A percentile compares a stretch with the other conserved stretches of the same genome.
Conservation (phyloP, 2,888 invertebrate species). For the Melanargia galathea region DNA sequence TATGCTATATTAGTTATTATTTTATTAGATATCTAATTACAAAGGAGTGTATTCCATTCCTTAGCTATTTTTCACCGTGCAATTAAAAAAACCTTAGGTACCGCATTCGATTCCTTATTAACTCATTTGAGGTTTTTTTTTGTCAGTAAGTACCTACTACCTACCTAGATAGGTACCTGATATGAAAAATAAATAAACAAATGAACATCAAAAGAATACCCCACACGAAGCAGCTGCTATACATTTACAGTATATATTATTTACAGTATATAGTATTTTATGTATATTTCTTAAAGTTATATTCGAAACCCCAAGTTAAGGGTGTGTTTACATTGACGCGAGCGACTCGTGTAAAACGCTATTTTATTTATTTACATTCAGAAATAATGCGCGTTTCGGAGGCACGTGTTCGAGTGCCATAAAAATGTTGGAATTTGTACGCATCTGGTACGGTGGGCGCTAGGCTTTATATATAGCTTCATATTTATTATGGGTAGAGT, state of each 20-base stretch:
- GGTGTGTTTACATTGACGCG: slow-evolving; percentile 65
- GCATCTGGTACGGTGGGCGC: slow-evolving; percentile 69
- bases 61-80: no score
- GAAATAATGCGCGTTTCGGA: slow-evolving; percentile 56
- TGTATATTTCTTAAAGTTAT: not conserved
- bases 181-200: slow-evolving; percentile 3
- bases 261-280: not conserved
- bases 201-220: slow-evolving; percentile 14
- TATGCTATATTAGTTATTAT: no score
- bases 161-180: no score
- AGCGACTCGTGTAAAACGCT: slow-evolving; percentile 6
- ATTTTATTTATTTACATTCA: slow-evolving; percentile 75
- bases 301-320: slow-evolving; percentile 48
- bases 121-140: not conserved
- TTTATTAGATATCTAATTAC: no score
- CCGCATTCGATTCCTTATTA: not conserved
- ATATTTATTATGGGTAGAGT: slow-evolving; percentile 16
- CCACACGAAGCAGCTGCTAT: slow-evolving; percentile 13
- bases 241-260: not conserved
- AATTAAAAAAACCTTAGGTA: not conserved
- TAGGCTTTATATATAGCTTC: slow-evolving; percentile 47
- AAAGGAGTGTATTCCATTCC: no score
- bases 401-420: slow-evolving; percentile 73
- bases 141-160: not conserved
- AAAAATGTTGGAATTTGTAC: slow-evolving; percentile 64